These are phyloP conservation scores for Eidolon helvum DNA, from an alignment of 2,113 vertebrate genomes.

Conservation along the genomic window DNA sequence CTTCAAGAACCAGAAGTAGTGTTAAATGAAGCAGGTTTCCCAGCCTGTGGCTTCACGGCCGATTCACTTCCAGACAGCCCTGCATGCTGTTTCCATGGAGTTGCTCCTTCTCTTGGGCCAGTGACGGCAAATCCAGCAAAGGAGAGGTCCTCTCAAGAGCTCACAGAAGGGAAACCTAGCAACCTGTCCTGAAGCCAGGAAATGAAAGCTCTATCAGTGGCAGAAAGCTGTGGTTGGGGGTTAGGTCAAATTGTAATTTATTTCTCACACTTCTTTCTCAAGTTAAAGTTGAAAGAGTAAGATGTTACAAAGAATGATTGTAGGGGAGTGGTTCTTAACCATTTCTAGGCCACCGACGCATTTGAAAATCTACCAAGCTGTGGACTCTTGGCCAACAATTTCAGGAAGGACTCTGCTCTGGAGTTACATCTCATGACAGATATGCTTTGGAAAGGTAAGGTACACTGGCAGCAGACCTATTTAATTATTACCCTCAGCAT, in stretches of 20 bases:
- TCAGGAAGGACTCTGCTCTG: not conserved
- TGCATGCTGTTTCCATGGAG: constrained; percentile 77
- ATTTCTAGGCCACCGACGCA: not conserved
- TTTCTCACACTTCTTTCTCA: constrained; percentile 55
- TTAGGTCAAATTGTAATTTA: constrained; percentile 37
- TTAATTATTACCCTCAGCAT: not conserved
- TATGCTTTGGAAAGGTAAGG: not conserved
- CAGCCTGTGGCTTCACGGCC: constrained; percentile 38
- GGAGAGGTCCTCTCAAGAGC: constrained; percentile 71
- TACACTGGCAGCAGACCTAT: not conserved
- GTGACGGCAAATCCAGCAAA: constrained; percentile 66
- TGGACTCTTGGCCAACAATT: constrained; percentile 11
- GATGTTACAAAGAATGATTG: not conserved
- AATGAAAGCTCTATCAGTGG: constrained; percentile 65
- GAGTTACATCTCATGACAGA: not conserved
- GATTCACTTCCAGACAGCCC: constrained; percentile 50
- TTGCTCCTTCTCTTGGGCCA: constrained; percentile 58
- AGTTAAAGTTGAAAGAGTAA: constrained; percentile 36
- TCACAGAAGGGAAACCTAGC: constrained; percentile 78
- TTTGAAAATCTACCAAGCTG: constrained; percentile 23
- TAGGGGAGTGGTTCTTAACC: not conserved
- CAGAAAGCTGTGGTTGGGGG: constrained; percentile 4
- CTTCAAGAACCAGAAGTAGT: constrained; percentile 47
- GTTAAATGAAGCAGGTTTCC: constrained; percentile 57
- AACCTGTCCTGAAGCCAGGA: constrained; percentile 71